Evolutionary conservation across 2,797 vertebrate genomes (phyloP).

Genomic region (Neosilurus hyrtlii): DNA sequence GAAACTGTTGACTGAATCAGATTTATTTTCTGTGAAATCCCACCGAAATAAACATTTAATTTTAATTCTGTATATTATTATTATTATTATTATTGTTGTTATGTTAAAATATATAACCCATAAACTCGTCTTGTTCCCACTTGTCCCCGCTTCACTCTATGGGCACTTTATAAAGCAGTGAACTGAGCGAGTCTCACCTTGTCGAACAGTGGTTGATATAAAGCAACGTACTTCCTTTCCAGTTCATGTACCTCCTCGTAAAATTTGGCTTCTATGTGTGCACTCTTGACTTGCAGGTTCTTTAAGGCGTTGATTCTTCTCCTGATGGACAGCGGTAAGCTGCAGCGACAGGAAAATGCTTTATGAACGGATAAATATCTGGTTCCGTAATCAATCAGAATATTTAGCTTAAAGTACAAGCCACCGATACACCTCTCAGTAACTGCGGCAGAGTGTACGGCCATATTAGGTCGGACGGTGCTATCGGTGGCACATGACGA

Average conservation of each 20-base stretch:
- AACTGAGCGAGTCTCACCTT: conserved; percentile 70
- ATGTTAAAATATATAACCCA: not conserved
- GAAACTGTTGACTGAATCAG: not conserved
- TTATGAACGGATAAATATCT: conserved; percentile 37
- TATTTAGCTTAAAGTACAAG: not conserved
- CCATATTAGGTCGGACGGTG: too few relatives aligned
- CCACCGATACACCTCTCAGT: not conserved
- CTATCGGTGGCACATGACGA: not conserved
- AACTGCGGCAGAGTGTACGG: not conserved
- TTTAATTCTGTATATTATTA: too few relatives aligned
- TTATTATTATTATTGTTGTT: not conserved
- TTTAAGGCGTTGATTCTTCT: conserved; percentile 85
- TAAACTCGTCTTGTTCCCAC: not conserved
- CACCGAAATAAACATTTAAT: not conserved
- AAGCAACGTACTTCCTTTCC: conserved; percentile 84
- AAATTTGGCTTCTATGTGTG: conserved; percentile 86
- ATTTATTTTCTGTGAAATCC: not conserved
- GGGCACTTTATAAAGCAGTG: not conserved
- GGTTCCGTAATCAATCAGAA: not conserved
- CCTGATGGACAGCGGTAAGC: conserved; percentile 85
- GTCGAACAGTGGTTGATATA: conserved; percentile 85
- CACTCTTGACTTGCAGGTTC: conserved; percentile 86
- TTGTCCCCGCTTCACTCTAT: not conserved
- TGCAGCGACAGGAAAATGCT: conserved; percentile 55
- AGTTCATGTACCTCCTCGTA: conserved; percentile 87